These are phyloP conservation scores for Pseudotriccus pelzelni DNA, from an alignment of 2,797 vertebrate genomes.

Conservation along the genomic window DNA sequence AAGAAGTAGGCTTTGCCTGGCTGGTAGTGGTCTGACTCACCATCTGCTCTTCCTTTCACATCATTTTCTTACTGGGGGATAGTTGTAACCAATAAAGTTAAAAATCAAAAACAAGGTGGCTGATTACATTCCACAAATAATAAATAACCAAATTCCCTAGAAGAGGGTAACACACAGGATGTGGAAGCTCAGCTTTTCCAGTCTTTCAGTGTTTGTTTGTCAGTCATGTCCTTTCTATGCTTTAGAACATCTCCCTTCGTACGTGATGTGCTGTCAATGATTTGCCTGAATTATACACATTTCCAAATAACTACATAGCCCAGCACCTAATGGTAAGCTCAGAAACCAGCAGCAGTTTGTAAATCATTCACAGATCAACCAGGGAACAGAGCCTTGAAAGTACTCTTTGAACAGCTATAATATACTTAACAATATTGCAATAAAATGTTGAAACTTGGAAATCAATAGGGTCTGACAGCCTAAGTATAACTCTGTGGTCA, in stretches of 20 bases:
- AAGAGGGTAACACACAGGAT: rapidly evolving
- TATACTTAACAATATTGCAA: background rate
- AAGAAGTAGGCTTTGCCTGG: background rate
- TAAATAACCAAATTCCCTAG: background rate
- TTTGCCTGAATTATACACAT: constrained; percentile 12
- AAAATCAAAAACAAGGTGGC: background rate
- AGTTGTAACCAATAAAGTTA: background rate
- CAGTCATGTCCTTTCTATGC: background rate
- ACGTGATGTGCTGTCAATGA: background rate
- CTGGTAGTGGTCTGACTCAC: background rate
- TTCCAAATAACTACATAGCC: background rate
- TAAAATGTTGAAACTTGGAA: constrained; percentile 20
- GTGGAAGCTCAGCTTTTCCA: background rate
- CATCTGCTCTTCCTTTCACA: background rate
- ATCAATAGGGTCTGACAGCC: constrained; percentile 48
- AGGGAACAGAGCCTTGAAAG: background rate
- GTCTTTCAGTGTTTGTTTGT: background rate
- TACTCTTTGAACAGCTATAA: background rate
- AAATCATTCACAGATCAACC: constrained; percentile 51
- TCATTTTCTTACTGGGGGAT: background rate
- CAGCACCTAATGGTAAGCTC: background rate
- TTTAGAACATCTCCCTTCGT: background rate
- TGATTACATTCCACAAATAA: background rate
- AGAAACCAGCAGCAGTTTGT: constrained; percentile 18
- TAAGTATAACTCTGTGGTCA: background rate